phyloP scores from a whole-genome alignment of 1,140 invertebrate genomes.

The Brachionus sp. region DNA sequence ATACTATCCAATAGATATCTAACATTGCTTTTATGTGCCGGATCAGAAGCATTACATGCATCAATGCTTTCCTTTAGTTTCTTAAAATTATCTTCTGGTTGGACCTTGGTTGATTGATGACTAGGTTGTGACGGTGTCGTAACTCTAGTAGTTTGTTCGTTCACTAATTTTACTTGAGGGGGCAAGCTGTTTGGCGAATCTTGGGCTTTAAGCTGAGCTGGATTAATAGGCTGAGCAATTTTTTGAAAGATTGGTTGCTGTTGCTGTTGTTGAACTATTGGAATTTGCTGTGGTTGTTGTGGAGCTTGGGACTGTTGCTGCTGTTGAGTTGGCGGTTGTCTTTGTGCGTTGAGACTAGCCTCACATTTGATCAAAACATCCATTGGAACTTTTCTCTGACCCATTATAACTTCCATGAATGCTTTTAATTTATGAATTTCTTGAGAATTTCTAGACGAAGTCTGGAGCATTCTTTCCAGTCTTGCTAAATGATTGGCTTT shows the following conservation, averaged over 20 bases:
- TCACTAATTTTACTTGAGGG: not conserved
- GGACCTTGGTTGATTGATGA: not conserved
- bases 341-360: slow-evolving; percentile 2
- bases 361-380: slow-evolving; percentile 42
- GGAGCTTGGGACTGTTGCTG: not conserved
- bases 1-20: slow-evolving; percentile 37
- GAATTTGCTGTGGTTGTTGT: not conserved
- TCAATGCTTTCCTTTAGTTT: not conserved
- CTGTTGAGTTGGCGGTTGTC: not conserved
- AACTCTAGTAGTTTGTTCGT: not conserved
- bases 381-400: not conserved
- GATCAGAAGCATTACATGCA: slow-evolving; percentile 11
- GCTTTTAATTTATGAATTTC: slow-evolving; percentile 37
- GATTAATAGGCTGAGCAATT: not conserved
- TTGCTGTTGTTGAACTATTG: not conserved
- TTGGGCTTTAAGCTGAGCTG: not conserved
- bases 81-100: not conserved
- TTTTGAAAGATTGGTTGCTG: not conserved
- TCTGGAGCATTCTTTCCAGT: not conserved
- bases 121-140: not conserved
- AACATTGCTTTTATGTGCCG: slow-evolving; percentile 43
- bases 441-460: not conserved
- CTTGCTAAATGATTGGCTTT: slow-evolving; percentile 34
- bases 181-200: not conserved
- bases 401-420: slow-evolving; percentile 42